A percentile compares a stretch with the other conserved stretches of the same genome.
These are phyloP conservation scores for Drosophila aff. DNA, from an alignment of 1,140 invertebrate genomes.

Conservation along the genomic window DNA sequence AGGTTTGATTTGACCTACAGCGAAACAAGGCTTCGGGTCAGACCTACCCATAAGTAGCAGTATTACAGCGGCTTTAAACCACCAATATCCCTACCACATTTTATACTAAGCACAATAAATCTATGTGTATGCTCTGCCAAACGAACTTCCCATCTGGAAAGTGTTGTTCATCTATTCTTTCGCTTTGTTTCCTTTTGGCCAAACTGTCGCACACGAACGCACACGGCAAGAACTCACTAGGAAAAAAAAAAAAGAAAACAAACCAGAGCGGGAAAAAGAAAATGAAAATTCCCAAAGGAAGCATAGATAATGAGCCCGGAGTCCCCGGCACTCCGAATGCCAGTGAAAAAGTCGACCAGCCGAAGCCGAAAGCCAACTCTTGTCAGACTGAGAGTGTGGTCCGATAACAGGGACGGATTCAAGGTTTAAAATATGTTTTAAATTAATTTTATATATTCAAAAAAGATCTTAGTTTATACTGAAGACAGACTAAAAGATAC, in stretches of 20 bases:
- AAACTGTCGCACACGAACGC: constrained; percentile 79
- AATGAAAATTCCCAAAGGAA: constrained; percentile 84
- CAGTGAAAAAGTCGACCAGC: constrained; percentile 57
- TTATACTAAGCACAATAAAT: not conserved
- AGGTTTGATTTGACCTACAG: constrained; percentile 22
- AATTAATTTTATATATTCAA: not conserved
- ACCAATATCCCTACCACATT: not conserved
- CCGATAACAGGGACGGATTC: constrained; percentile 21
- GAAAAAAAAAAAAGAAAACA: constrained; percentile 1
- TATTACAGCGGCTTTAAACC: not conserved
- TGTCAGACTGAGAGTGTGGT: constrained; percentile 34
- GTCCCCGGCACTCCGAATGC: constrained; percentile 38
- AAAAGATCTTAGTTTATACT: not conserved
- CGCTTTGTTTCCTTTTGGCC: constrained; percentile 23
- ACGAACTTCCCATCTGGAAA: constrained; percentile 31
- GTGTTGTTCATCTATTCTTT: constrained; percentile 30
- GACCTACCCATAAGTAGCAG: not conserved
- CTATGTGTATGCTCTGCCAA: constrained; percentile 11
- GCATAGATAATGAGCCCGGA: constrained; percentile 79
- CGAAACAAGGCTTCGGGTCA: constrained; percentile 7
- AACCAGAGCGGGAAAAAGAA: constrained; percentile 60
- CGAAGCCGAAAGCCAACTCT: constrained; percentile 47
- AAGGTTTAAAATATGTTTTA: not conserved
- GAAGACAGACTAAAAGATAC: no score
- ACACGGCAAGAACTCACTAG: constrained; percentile 57